Conservation (phyloP, 1,140 invertebrate genomes). For the Leptopilina clavipes region DNA sequence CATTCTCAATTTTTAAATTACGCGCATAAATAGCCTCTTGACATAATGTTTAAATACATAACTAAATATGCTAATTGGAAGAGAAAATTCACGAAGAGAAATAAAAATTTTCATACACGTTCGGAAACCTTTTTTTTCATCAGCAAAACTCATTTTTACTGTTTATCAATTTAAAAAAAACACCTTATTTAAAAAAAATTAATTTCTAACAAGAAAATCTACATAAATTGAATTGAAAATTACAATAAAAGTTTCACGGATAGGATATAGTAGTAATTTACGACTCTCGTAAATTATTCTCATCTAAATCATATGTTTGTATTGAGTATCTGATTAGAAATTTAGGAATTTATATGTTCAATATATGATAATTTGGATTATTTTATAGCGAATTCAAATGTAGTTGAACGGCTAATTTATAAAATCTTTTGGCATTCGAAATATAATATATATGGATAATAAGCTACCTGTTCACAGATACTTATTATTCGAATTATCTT, state of each 20-base stretch:
- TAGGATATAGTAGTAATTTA: neutral
- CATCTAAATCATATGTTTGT: neutral
- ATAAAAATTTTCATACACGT: too few relatives aligned
- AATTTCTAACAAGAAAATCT: neutral
- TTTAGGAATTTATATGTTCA: neutral
- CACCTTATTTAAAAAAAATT: neutral
- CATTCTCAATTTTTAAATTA: conserved; percentile 34
- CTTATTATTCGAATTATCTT: too few relatives aligned
- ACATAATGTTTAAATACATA: conserved; percentile 19
- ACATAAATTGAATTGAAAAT: neutral
- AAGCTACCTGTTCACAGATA: neutral
- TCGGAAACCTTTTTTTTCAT: too few relatives aligned
- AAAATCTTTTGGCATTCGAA: neutral
- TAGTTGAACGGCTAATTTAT: neutral
- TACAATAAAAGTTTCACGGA: neutral
- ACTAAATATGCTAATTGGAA: conserved; percentile 29
- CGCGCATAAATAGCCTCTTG: neutral
- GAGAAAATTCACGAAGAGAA: neutral
- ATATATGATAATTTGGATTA: neutral
- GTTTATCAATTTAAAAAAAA: neutral
- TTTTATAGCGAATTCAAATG: neutral
- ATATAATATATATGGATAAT: neutral
- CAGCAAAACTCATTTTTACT: neutral
- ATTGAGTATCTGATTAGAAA: neutral
- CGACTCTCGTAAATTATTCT: neutral